Evolutionary conservation across 2,113 vertebrate genomes (phyloP), one percentile per base, ranked within the genome.

Genomic region (Hyaena hyaena): DNA sequence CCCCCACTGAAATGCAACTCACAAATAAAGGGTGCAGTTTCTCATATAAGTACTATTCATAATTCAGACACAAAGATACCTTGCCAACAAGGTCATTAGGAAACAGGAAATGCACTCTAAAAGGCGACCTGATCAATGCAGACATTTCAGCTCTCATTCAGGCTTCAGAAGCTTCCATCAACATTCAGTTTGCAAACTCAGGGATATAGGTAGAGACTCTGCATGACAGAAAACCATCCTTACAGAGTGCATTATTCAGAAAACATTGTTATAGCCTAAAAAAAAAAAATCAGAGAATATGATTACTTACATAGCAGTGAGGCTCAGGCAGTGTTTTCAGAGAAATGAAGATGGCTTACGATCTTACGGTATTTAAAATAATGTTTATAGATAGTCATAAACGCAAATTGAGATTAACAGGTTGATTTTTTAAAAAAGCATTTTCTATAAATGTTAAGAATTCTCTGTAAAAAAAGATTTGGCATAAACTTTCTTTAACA

Each of bases 101-200:
- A 87, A 63, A 53, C 50, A 92, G 90, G 84, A 93, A 95, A 92
- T 92, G 58, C 35, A 76, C 12, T 93, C 50, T 92, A 39, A 87
- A 92, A 80, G 10, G 43, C 55, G 0, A 12, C 11, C 15, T 39
- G 48, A 92, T 88, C 1, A 0, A 84, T 88, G 9, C 61, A 94
- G 63, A 55, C 33, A 48, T 2, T 80, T 76, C 17, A 39, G 12
- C 45, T 81, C 8, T 73, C 61, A 28, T 80, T 80, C 50, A 26
- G 12, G 35, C 26, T 69, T 87, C 28, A 28, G 68, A 80, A 84
- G 1, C 0, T 87, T 61, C 74, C 39, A 33, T 26, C 33, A 80
- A 17, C 7, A 16, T 31, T 48, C 21, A 45, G 1, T 35, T 31
- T 39, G 65, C 33, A 80, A 92, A 86, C 48, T 96, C 68, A 88